Percentiles rank a stretch among this genome's conserved stretches.
Conservation (phyloP, 2,888 invertebrate species). For the Harpagoxenus sublaevis region DNA sequence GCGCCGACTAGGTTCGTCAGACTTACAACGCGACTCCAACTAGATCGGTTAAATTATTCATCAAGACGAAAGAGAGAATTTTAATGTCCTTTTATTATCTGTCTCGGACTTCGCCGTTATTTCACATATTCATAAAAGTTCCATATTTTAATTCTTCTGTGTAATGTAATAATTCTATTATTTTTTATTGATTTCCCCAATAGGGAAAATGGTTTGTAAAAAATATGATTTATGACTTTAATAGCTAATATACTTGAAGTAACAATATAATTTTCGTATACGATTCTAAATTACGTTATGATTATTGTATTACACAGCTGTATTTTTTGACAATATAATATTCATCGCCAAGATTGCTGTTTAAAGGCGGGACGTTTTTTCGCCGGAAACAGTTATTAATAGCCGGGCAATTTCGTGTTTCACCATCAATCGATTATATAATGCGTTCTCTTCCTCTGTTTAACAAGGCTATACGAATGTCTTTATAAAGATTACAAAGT, state of each 20-base stretch:
- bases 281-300: not conserved
- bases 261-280: not conserved
- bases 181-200: not conserved
- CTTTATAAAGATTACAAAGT: slow-evolving; percentile 2
- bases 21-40: too few relatives aligned
- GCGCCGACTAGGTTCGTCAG: too few relatives aligned
- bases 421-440: slow-evolving; percentile 15
- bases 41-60: too few relatives aligned
- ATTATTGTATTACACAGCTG: not conserved
- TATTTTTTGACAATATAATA: not conserved
- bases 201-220: not conserved
- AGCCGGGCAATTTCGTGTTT: not conserved
- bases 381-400: not conserved
- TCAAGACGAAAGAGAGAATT: not conserved
- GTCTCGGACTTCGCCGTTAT: not conserved
- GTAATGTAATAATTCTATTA: not conserved
- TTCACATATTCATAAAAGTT: not conserved
- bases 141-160: not conserved
- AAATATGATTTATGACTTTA: not conserved
- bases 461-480: not conserved
- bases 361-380: not conserved
- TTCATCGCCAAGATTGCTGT: not conserved
- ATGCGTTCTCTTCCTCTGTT: not conserved
- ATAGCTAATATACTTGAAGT: not conserved
- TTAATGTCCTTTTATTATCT: not conserved